A percentile compares a stretch with the other conserved stretches of the same genome.
phyloP scores from a whole-genome alignment of 1,140 invertebrate genomes.

The Helicorthomorpha holstii region DNA sequence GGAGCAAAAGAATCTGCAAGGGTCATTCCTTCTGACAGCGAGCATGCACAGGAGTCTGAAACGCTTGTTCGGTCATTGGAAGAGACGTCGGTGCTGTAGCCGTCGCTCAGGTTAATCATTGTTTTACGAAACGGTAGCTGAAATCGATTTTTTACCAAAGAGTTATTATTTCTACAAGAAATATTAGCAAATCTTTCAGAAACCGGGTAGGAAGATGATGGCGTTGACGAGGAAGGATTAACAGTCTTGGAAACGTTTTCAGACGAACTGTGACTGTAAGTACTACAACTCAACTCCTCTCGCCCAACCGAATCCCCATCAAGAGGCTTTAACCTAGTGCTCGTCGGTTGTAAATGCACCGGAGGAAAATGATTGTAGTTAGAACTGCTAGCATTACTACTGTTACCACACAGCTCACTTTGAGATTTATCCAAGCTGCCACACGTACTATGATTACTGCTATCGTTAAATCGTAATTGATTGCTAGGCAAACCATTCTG shows the following conservation, averaged over 20 bases:
- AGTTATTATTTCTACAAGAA: too few relatives aligned
- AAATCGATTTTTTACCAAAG: too few relatives aligned
- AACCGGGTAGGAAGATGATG: too few relatives aligned
- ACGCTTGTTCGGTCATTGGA: too few relatives aligned
- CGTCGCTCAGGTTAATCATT: not conserved
- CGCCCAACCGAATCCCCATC: not conserved
- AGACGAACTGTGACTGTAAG: not conserved
- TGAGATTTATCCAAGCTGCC: not conserved
- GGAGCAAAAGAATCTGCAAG: too few relatives aligned
- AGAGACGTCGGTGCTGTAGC: not conserved
- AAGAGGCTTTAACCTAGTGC: not conserved
- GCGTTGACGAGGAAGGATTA: not conserved
- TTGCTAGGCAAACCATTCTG: too few relatives aligned
- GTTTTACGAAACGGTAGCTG: too few relatives aligned
- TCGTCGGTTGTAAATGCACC: slow-evolving; percentile 3
- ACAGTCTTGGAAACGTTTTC: slow-evolving; percentile 2
- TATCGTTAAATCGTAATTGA: not conserved
- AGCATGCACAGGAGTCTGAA: too few relatives aligned
- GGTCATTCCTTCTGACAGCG: too few relatives aligned
- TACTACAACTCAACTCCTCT: slow-evolving; percentile 6
- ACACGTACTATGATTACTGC: not conserved
- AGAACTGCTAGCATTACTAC: not conserved
- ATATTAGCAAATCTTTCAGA: too few relatives aligned
- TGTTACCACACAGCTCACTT: not conserved
- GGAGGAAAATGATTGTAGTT: not conserved